These are phyloP conservation scores for Nannoperca obscura DNA, from an alignment of 2,797 vertebrate genomes.

Conservation along the genomic window DNA sequence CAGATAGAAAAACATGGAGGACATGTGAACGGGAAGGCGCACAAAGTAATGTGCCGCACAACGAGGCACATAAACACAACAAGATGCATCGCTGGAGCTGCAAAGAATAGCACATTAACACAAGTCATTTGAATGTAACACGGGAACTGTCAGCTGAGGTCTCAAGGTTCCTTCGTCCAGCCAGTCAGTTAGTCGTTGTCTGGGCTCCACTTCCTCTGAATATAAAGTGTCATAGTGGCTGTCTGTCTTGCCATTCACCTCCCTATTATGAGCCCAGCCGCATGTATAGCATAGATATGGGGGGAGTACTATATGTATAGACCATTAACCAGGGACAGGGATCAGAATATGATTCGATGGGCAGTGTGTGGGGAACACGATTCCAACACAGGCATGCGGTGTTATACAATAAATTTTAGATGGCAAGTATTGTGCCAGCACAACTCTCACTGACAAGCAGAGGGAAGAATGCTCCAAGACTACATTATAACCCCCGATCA, in stretches of 20 bases:
- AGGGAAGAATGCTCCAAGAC: slow-evolving; percentile 67
- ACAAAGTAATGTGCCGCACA: slow-evolving; percentile 21
- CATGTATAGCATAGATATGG: slow-evolving; percentile 48
- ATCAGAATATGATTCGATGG: slow-evolving; percentile 59
- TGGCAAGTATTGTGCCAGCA: slow-evolving; percentile 57
- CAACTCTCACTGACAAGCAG: slow-evolving; percentile 65
- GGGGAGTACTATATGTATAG: slow-evolving; percentile 40
- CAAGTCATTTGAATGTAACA: slow-evolving; percentile 71
- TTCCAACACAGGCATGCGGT: slow-evolving; percentile 50
- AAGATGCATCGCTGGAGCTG: slow-evolving; percentile 34
- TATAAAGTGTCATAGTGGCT: slow-evolving; percentile 61
- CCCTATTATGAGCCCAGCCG: slow-evolving; percentile 43
- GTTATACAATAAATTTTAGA: slow-evolving; percentile 68
- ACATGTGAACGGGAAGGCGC: slow-evolving; percentile 41
- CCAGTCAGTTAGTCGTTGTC: slow-evolving; percentile 59
- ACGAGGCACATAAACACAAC: slow-evolving; percentile 33
- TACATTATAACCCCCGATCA: slow-evolving; percentile 72
- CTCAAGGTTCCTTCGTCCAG: slow-evolving; percentile 54
- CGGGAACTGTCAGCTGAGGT: slow-evolving; percentile 51
- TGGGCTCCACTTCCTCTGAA: slow-evolving; percentile 63
- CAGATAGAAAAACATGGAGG: slow-evolving; percentile 47
- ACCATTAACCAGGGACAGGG: slow-evolving; percentile 61
- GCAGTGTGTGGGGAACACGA: slow-evolving; percentile 43
- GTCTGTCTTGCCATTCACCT: slow-evolving; percentile 23
- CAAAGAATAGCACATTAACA: slow-evolving; percentile 49